Evolutionary conservation across 2,113 vertebrate genomes (phyloP), one percentile per base, ranked within the genome.

Genomic region (Dasypus novemcinctus): DNA sequence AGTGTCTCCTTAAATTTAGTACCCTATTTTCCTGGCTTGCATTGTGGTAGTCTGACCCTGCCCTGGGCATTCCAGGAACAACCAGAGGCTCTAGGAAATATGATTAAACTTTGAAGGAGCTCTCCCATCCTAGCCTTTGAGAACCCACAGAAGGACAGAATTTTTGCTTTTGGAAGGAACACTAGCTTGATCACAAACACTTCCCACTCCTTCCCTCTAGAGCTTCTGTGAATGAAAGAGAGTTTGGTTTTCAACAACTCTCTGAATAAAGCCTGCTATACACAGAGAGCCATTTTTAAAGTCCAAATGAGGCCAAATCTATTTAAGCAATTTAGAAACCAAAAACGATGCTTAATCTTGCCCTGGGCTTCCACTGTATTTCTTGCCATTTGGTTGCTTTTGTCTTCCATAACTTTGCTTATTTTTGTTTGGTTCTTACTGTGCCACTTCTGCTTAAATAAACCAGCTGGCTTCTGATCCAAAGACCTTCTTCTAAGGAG

Each of bases 381-480:
- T 38, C 36, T 46, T 72, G 38, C 41, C 27, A 14, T 46, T 66
- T 92, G 82, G 71, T 81, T 36, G 20, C 20, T 69, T 94, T 69
- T 90, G 33, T 87, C 61, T 83, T 74, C 5, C 7, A 18, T 27
- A n/a, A 91, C 31, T 72, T 96, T 57, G 63, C 36, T 91, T 81
- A 84, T 93, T 96, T 92, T 96, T 84, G n/a, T 57, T 96, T 92
- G 29, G 17, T 76, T 97, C 95, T 72, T 21, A n/a, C 29, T 61
- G 71, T 25, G 9, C 57, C 52, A 54, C 61, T 83, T 94, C 94
- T 75, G 74, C 92, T 41, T 38, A 95, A 95, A 80, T 82, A 94
- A 96, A 84, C 91, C 79, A 97, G 93, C 89, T 97, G 97, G 91
- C 94, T 96, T 97, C 97, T 98, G 97, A 98, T 94, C 68, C 86